These are phyloP conservation scores for Actinia tenebrosa DNA, from an alignment of 64 coral and sea anemone species.

Conservation along the genomic window DNA sequence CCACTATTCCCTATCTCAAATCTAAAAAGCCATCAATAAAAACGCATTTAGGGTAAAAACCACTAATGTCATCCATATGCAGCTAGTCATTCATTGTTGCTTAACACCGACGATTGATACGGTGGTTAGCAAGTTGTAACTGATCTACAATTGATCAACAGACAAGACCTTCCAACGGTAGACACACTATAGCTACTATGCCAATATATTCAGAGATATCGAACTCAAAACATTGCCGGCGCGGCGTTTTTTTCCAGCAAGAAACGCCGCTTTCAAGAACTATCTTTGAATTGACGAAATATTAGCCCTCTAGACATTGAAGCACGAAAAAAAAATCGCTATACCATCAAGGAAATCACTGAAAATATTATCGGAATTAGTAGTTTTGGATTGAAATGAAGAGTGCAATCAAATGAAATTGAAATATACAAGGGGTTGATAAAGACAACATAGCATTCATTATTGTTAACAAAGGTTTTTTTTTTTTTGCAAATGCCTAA, in stretches of 20 bases:
- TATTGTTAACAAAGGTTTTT: background rate
- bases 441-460: slow-evolving; percentile 7
- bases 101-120: slow-evolving; percentile 3
- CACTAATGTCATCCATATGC: slow-evolving; percentile 12
- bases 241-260: background rate
- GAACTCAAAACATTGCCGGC: background rate
- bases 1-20: background rate
- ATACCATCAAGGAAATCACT: background rate
- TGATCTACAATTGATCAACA: slow-evolving; percentile 3
- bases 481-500: background rate
- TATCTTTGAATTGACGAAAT: background rate
- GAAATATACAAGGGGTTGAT: background rate
- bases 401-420: slow-evolving; percentile 1
- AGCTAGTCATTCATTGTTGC: background rate
- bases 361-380: background rate
- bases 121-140: slow-evolving; percentile 3
- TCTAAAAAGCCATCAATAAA: slow-evolving; percentile 29
- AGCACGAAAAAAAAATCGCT: background rate
- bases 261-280: background rate
- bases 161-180: background rate
- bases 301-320: background rate
- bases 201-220: background rate
- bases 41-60: slow-evolving; percentile 15
- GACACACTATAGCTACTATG: background rate
- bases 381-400: background rate